A percentile compares a stretch with the other conserved stretches of the same genome.
Evolutionary conservation across 2,113 vertebrate genomes (phyloP).

Genomic region (Jaculus jaculus): DNA sequence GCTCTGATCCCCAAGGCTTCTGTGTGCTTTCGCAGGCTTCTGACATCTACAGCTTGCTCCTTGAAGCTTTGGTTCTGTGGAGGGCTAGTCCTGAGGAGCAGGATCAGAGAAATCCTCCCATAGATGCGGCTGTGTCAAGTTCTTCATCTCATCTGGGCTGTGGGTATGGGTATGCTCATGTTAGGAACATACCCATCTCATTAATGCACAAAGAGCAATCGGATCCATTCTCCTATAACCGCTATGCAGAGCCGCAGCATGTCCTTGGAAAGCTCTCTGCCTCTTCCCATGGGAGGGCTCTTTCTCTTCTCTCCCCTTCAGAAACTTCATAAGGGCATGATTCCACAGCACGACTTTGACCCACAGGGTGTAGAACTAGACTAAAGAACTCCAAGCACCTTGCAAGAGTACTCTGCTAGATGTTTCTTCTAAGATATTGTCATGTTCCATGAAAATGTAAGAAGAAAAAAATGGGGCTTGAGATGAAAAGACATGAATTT

Average conservation of each 20-base stretch:
- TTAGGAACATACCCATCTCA: constrained; percentile 24
- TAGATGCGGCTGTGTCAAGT: background rate
- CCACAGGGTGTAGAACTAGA: background rate
- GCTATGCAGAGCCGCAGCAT: constrained; percentile 1
- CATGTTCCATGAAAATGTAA: constrained; percentile 5
- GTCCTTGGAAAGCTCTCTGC: constrained; percentile 12
- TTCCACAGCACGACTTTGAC: constrained; percentile 36
- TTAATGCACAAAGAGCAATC: constrained; percentile 22
- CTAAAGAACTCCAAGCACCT: background rate
- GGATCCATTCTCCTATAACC: background rate
- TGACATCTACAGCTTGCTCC: constrained; percentile 48
- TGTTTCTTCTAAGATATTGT: constrained; percentile 9
- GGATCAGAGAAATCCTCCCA: background rate
- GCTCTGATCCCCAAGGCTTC: constrained; percentile 31
- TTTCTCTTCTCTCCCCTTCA: background rate
- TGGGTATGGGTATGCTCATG: background rate
- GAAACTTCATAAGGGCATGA: background rate
- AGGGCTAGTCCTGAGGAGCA: background rate
- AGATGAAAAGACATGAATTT: constrained; percentile 26
- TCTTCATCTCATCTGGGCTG: background rate
- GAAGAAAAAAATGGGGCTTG: constrained; percentile 5
- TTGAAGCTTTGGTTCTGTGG: constrained; percentile 42
- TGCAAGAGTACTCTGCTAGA: background rate
- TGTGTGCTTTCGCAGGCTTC: constrained; percentile 41
- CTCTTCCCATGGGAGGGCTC: background rate